These are phyloP conservation scores for Setipinna tenuifilis DNA, from an alignment of 2,797 vertebrate genomes.

Conservation along the genomic window DNA sequence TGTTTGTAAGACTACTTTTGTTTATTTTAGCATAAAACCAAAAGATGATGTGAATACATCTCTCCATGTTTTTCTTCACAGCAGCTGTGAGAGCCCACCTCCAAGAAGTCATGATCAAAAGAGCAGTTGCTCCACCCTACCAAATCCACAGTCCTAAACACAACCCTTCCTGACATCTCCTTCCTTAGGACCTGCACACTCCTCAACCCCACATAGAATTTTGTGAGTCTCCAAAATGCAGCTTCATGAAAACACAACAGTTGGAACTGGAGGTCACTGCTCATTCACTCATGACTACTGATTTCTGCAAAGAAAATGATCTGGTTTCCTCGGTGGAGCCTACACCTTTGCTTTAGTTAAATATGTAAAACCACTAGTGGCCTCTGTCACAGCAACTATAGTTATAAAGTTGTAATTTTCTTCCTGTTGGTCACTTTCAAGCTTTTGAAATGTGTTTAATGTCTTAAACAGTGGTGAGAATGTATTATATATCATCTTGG, in stretches of 20 bases:
- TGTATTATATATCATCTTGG: too few relatives aligned
- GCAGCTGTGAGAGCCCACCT: conserved; percentile 9
- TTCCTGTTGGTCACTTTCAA: not conserved
- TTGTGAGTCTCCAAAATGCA: not conserved
- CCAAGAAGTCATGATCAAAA: conserved; percentile 13
- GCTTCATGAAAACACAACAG: not conserved
- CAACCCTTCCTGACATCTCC: not conserved
- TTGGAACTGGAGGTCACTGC: not conserved
- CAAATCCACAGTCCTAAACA: not conserved
- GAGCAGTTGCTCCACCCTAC: not conserved
- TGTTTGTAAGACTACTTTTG: not conserved
- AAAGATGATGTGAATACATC: conserved; percentile 20
- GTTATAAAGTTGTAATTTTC: not conserved
- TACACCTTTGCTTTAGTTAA: not conserved
- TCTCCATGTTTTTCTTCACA: conserved; percentile 19
- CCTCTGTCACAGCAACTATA: not conserved
- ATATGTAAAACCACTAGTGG: not conserved
- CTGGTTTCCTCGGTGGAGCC: not conserved
- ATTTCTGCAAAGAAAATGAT: not conserved
- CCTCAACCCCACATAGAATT: not conserved
- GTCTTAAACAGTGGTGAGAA: too few relatives aligned
- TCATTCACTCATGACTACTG: not conserved
- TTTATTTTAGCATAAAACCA: not conserved
- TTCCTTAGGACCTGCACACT: not conserved
- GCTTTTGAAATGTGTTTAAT: not conserved